phyloP scores from a whole-genome alignment of 2,888 invertebrate species.

The Ochropleura leucogaster region DNA sequence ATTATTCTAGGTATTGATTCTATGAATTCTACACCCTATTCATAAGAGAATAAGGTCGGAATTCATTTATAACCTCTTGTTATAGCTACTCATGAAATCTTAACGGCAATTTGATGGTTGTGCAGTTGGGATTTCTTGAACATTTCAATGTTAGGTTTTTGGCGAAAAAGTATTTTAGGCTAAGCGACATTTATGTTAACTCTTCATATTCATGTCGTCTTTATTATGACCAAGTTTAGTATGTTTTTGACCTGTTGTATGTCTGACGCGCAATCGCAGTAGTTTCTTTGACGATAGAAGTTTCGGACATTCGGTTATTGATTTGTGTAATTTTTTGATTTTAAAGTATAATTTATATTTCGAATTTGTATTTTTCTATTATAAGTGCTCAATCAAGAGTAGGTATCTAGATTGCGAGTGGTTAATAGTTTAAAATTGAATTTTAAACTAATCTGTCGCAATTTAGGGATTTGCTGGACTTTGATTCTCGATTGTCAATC shows the following conservation, averaged over 20 bases:
- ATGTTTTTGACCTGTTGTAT: conserved; percentile 54
- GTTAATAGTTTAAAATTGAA: conserved; percentile 46
- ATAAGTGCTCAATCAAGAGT: conserved; percentile 4
- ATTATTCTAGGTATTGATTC: conserved; percentile 26
- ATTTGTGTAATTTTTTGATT: conserved; percentile 16
- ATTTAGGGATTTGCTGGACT: conserved; percentile 22
- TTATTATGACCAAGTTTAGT: conserved; percentile 56
- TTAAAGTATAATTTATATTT: conserved; percentile 9
- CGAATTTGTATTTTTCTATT: not conserved
- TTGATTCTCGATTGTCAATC: conserved; percentile 20
- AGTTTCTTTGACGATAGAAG: conserved; percentile 43
- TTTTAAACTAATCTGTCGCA: conserved; percentile 43
- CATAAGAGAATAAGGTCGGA: conserved; percentile 53
- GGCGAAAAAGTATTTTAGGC: conserved; percentile 53
- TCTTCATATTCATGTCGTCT: conserved; percentile 19
- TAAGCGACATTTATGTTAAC: conserved; percentile 41
- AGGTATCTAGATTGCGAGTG: conserved; percentile 14
- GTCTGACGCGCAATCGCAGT: conserved; percentile 61
- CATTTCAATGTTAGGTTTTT: conserved; percentile 32
- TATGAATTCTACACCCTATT: conserved; percentile 64
- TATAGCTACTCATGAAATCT: conserved; percentile 35
- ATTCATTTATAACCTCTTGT: conserved; percentile 45
- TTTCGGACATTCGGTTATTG: conserved; percentile 6
- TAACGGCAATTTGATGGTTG: conserved; percentile 41
- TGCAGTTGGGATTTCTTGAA: conserved; percentile 21